A percentile compares a stretch with the other conserved stretches of the same genome.
Evolutionary conservation across 2,797 vertebrate genomes (phyloP).

Genomic region (Xerus rutilus): DNA sequence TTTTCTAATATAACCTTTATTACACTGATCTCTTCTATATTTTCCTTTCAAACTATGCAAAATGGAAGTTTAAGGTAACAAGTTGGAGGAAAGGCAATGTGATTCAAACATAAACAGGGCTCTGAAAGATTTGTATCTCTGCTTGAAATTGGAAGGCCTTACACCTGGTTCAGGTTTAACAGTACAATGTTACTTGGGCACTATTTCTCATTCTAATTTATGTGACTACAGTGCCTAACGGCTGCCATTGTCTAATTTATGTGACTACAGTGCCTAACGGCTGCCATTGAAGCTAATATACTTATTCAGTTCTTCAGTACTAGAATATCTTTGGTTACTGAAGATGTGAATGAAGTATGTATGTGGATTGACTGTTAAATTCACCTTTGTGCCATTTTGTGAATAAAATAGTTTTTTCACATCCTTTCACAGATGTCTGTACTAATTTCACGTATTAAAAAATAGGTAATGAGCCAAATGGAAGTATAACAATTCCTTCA

Average conservation of each 20-base stretch:
- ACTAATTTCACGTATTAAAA: slow-evolving; percentile 87
- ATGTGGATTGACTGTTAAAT: slow-evolving; percentile 93
- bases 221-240: too few relatives aligned
- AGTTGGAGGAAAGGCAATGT: slow-evolving; percentile 90
- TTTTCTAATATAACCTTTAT: slow-evolving; percentile 88
- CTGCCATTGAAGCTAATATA: slow-evolving; percentile 88
- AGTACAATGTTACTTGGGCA: slow-evolving; percentile 94
- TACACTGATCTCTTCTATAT: slow-evolving; percentile 86
- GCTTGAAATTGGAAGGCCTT: slow-evolving; percentile 94
- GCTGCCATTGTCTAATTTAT: slow-evolving; percentile 64
- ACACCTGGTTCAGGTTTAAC: slow-evolving; percentile 92
- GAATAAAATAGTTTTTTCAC: slow-evolving; percentile 99
- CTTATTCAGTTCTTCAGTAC: slow-evolving; percentile 89
- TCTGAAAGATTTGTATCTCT: slow-evolving; percentile 89
- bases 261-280: too few relatives aligned
- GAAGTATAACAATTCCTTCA: slow-evolving; percentile 87
- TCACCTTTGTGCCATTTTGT: slow-evolving; percentile 99
- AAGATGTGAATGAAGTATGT: slow-evolving; percentile 92
- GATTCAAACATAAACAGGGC: slow-evolving; percentile 85
- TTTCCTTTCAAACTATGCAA: slow-evolving; percentile 84
- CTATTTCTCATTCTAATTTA: slow-evolving; percentile 92
- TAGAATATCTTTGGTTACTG: slow-evolving; percentile 88
- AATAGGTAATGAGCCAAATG: slow-evolving; percentile 87
- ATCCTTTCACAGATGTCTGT: slow-evolving; percentile 91
- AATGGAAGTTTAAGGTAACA: slow-evolving; percentile 88